These are phyloP conservation scores for Microctenopoma lineatum DNA, from an alignment of 2,797 vertebrate genomes.

Conservation along the genomic window DNA sequence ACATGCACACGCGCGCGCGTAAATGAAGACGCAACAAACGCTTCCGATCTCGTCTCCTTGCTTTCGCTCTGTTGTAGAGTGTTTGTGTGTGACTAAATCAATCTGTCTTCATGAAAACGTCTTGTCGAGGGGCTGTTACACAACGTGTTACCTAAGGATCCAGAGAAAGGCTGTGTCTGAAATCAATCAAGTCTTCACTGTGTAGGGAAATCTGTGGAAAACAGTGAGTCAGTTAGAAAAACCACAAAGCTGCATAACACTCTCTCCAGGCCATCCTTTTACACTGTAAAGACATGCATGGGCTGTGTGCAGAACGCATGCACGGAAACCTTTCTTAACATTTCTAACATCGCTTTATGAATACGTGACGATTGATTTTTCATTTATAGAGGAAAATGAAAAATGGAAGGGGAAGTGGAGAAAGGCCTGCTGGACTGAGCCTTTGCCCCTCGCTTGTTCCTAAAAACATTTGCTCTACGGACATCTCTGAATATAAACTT, in stretches of 20 bases:
- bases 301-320: neutral
- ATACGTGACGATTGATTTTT: neutral
- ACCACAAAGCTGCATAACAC: neutral
- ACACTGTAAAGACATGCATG: neutral
- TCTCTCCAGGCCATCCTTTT: neutral
- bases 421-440: neutral
- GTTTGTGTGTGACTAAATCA: conserved; percentile 17
- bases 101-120: conserved; percentile 42
- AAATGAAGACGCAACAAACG: conserved; percentile 13
- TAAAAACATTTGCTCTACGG: too few relatives aligned
- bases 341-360: neutral
- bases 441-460: neutral
- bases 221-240: conserved; percentile 28
- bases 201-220: conserved; percentile 15
- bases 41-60: conserved; percentile 19
- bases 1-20: too few relatives aligned
- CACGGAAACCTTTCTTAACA: neutral
- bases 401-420: neutral
- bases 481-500: too few relatives aligned
- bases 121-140: conserved; percentile 25
- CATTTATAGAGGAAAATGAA: neutral
- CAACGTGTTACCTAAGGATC: conserved; percentile 31
- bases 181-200: conserved; percentile 24
- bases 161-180: conserved; percentile 26
- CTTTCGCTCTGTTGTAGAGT: neutral